Conservation (phyloP, 35 echinoderm and acorn worm species). For the Apostichopus japonicus region DNA sequence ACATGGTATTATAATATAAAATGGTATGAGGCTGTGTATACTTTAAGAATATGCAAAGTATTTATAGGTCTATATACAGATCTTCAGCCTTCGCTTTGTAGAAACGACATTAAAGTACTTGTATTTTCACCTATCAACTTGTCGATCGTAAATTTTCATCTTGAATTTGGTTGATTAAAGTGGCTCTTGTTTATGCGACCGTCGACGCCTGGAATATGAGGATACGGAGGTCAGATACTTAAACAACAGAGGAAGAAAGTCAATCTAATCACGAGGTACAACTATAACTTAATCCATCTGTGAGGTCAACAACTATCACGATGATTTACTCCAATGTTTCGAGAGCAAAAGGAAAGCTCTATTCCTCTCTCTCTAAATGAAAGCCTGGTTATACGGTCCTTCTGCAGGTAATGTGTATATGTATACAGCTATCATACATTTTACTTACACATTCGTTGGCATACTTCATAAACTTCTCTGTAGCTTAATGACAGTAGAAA, state of each 20-base stretch:
- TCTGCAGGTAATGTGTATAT: neutral
- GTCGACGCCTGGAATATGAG: slow-evolving; percentile 3
- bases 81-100: neutral
- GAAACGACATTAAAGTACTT: neutral
- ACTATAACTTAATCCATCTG: slow-evolving; percentile 2
- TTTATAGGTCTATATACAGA: too few species aligned
- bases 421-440: neutral
- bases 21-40: too few species aligned
- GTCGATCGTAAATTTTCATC: neutral
- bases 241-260: neutral
- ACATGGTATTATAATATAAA: too few species aligned
- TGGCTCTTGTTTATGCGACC: neutral
- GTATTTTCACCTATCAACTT: slow-evolving; percentile 18
- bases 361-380: neutral
- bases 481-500: neutral
- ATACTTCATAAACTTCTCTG: neutral
- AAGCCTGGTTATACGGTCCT: neutral
- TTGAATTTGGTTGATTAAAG: slow-evolving; percentile 40
- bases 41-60: too few species aligned
- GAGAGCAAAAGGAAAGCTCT: neutral
- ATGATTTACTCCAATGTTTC: slow-evolving; percentile 11
- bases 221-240: neutral
- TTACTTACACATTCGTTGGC: neutral
- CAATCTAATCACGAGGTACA: neutral
- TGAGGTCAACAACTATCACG: neutral